Percentiles rank a stretch among this genome's conserved stretches.
Conservation (phyloP, 2,113 vertebrate genomes). For the Myotis yumanensis region DNA sequence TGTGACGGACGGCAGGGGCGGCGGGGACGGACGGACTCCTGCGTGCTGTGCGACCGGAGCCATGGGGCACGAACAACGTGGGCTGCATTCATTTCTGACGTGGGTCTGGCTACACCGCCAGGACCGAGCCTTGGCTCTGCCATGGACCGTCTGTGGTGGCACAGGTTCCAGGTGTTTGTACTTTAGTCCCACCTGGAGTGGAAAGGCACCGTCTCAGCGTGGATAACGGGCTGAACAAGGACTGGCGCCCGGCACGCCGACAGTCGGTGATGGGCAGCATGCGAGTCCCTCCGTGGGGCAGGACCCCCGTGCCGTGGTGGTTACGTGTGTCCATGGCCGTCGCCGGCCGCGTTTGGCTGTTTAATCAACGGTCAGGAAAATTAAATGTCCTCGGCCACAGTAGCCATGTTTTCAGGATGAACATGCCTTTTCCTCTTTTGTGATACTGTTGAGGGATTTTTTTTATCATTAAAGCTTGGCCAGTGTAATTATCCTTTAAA, state of each 20-base stretch:
- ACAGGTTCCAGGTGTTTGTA: background rate
- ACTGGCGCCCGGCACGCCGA: accelerated
- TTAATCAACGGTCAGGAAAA: background rate
- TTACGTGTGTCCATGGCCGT: background rate
- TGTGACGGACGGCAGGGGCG: background rate
- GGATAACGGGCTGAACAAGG: background rate
- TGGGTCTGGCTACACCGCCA: background rate
- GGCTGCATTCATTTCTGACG: background rate
- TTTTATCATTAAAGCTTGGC: background rate
- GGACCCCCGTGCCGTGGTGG: accelerated
- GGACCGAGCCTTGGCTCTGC: background rate
- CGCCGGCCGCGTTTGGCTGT: background rate
- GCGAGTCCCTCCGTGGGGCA: background rate
- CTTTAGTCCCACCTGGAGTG: background rate
- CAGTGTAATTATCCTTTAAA: background rate
- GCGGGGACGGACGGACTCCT: background rate
- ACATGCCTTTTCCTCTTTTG: background rate
- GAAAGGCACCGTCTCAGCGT: background rate
- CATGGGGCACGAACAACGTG: accelerated
- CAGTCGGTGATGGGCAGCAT: background rate
- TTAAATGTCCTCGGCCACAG: background rate
- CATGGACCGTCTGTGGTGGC: no score
- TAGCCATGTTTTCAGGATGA: background rate
- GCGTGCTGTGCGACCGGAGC: background rate
- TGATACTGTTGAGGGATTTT: background rate